Evolutionary conservation across 2,888 invertebrate genomes (phyloP).

Genomic region (Drosophila mayaguana): DNA sequence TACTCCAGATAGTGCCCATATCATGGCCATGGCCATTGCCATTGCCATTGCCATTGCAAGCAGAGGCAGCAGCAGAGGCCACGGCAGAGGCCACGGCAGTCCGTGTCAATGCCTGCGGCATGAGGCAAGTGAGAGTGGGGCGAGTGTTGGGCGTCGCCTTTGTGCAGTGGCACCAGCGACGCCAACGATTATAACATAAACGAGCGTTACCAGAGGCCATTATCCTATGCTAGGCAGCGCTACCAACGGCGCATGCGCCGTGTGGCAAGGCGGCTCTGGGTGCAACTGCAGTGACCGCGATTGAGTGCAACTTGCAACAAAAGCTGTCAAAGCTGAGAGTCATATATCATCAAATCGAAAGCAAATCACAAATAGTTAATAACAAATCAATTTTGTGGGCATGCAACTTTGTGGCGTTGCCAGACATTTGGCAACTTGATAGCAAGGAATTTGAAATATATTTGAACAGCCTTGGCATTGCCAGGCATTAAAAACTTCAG

Average conservation of each 20-base stretch:
- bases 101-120: slow-evolving; percentile 68
- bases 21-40: slow-evolving; percentile 56
- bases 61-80: slow-evolving; percentile 15
- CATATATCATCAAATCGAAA: background rate
- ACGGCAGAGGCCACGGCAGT: slow-evolving; percentile 29
- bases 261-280: slow-evolving; percentile 4
- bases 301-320: slow-evolving; percentile 4
- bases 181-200: slow-evolving; percentile 63
- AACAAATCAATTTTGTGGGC: background rate
- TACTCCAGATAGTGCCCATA: slow-evolving; percentile 23
- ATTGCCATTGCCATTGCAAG: slow-evolving; percentile 19
- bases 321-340: background rate
- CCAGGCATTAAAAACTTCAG: background rate
- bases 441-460: background rate
- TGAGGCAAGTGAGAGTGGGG: slow-evolving; percentile 49
- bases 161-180: slow-evolving; percentile 43
- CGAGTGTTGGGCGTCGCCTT: slow-evolving; percentile 25
- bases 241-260: slow-evolving; percentile 60
- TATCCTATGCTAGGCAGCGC: slow-evolving; percentile 53
- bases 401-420: background rate
- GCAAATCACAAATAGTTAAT: background rate
- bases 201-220: slow-evolving; percentile 66
- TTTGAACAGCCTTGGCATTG: background rate
- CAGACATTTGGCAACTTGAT: background rate
- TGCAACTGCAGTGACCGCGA: slow-evolving; percentile 42